Percentiles rank a stretch among this genome's conserved stretches.
phyloP scores from a whole-genome alignment of 2,797 vertebrate species.

The Tinamus major region DNA sequence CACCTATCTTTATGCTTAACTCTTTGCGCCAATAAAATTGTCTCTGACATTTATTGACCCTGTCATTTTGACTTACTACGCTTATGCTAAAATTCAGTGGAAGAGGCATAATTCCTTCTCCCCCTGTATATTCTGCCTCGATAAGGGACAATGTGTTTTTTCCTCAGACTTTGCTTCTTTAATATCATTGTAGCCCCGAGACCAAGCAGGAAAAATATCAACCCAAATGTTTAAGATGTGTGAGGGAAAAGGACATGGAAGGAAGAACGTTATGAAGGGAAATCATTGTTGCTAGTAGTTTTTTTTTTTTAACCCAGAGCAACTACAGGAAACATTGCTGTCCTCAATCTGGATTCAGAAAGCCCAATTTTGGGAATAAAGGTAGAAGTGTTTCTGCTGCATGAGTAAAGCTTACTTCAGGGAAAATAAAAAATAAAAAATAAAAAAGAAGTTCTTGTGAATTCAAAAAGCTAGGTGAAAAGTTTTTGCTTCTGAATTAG shows the following conservation, averaged over 20 bases:
- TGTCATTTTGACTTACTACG: slow-evolving; percentile 43
- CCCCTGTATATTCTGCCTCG: background rate
- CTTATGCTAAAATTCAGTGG: slow-evolving; percentile 48
- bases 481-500: background rate
- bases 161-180: slow-evolving; percentile 42
- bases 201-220: slow-evolving; percentile 54
- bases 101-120: slow-evolving; percentile 23
- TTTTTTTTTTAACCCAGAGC: background rate
- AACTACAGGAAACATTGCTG: background rate
- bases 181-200: slow-evolving; percentile 42
- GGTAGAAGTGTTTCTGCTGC: background rate
- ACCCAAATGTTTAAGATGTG: background rate
- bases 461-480: background rate
- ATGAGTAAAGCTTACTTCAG: background rate
- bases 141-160: slow-evolving; percentile 43
- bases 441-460: background rate
- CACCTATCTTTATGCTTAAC: slow-evolving; percentile 45
- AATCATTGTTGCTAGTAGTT: background rate
- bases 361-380: background rate
- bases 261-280: background rate
- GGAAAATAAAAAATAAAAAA: background rate
- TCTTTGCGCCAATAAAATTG: slow-evolving; percentile 47
- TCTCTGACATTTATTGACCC: slow-evolving; percentile 44
- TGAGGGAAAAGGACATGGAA: background rate
- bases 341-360: background rate